Evolutionary conservation across 2,113 vertebrate species (phyloP), one percentile per base, ranked within the genome.

Genomic region (Callocephalon fimbriatum): DNA sequence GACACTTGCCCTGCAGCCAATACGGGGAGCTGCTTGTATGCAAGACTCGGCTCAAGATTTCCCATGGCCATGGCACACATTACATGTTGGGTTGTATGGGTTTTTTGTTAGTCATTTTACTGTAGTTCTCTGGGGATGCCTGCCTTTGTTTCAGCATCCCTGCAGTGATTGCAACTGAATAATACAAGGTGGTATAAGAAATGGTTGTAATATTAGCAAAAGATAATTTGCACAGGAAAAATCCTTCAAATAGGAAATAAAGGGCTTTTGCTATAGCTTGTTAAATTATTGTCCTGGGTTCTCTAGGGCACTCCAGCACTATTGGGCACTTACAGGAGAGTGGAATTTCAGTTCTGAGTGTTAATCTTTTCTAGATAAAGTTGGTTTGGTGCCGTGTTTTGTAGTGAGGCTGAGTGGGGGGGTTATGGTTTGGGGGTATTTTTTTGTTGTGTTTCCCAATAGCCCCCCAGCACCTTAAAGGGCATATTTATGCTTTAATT

Each of bases 1-100:
- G 48, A 35, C 7, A 1, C 7, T 31, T 2, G 1, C 32, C 50
- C 37, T 50, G 62, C 19, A 37, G 38, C 21, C 0, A 0, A 9
- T 61, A 12, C 29, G 54, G 23, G 32, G 23, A 51, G 23, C 31
- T 77, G 21, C 45, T 77, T 44, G 10, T 74, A 2, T 74, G 70
- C 20, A 38, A 54, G 6, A n/a, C 37, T 13, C 6, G 1, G 61
- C 20, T 79, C 9, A 16, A 44, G 42, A 21, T 75, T 47, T 75
- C 31, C 37, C 16, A 8, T 76, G 23, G 20, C 58, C 4, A 0
- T 14, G 6, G 38, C 31, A 42, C 63, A 21, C 7, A 1, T 12
- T 27, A 19, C 1, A 0, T 8, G 7, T 48, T 10, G 12, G 51
- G 9, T 61, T 37, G 19, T 31, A 18, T 20, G 16, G 3, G 5